Evolutionary conservation across 2,888 invertebrate species (phyloP).

Genomic region (Eupithecia pulchellata): DNA sequence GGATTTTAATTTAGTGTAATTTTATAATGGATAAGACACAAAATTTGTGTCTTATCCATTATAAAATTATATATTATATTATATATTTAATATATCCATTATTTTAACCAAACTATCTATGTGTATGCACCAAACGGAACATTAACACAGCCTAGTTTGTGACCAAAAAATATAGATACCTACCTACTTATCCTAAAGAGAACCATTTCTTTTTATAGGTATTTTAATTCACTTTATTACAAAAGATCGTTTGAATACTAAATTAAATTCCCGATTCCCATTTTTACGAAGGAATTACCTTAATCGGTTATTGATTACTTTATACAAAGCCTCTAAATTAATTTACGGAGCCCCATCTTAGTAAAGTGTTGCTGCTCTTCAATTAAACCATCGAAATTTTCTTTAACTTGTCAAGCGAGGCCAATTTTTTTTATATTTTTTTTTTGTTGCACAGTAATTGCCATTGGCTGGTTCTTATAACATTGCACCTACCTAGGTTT

Average conservation of each 20-base stretch:
- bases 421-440: too few relatives aligned
- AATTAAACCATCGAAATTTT: too few relatives aligned
- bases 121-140: background rate
- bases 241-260: constrained; percentile 20
- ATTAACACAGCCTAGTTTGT: background rate
- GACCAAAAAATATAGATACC: background rate
- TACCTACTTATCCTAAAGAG: too few relatives aligned
- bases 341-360: constrained; percentile 2
- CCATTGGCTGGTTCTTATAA: too few relatives aligned
- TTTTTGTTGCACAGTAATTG: too few relatives aligned
- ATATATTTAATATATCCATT: too few relatives aligned
- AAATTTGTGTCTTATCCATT: too few relatives aligned
- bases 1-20: background rate
- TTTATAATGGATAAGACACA: background rate
- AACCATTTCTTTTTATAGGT: background rate
- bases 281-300: constrained; percentile 18
- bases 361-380: background rate
- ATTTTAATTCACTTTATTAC: background rate
- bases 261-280: constrained; percentile 15
- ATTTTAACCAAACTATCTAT: background rate
- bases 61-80: too few relatives aligned
- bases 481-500: too few relatives aligned
- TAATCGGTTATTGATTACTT: constrained; percentile 33
- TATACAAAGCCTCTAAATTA: constrained; percentile 25
- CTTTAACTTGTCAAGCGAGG: too few relatives aligned